Conservation (phyloP, 2,113 vertebrate genomes). For the Cariama cristata region DNA sequence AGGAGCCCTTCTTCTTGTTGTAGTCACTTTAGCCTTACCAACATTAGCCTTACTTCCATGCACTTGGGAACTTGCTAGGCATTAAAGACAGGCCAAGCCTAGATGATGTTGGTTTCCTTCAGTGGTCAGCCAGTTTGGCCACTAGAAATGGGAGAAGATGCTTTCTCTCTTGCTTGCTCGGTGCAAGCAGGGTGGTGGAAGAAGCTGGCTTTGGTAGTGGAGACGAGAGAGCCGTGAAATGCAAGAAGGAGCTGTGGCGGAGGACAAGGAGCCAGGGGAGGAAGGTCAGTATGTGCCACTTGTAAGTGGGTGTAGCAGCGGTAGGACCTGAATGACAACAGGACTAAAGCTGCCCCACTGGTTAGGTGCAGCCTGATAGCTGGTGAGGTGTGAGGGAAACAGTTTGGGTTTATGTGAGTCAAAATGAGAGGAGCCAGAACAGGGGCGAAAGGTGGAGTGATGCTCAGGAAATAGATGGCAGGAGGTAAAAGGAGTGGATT, state of each 20-base stretch:
- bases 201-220: not conserved
- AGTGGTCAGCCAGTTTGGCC: not conserved
- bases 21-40: no score
- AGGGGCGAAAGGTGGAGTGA: not conserved
- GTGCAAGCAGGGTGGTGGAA: not conserved
- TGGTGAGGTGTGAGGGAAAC: not conserved
- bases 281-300: not conserved
- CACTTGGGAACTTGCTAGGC: accelerated
- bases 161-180: not conserved
- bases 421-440: not conserved
- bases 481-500: not conserved
- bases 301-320: not conserved
- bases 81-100: not conserved
- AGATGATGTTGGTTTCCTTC: not conserved
- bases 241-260: not conserved
- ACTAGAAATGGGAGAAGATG: not conserved
- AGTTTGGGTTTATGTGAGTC: not conserved
- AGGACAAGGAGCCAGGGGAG: not conserved
- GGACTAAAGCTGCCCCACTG: not conserved
- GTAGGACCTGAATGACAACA: no score
- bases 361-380: not conserved
- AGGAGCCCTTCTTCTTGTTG: not conserved
- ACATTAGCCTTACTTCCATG: accelerated
- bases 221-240: accelerated
- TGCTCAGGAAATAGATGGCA: not conserved